Percentiles rank a stretch among this genome's conserved stretches.
Evolutionary conservation across 2,888 invertebrate genomes (phyloP).

Genomic region (Sarcophaga caerulescens): DNA sequence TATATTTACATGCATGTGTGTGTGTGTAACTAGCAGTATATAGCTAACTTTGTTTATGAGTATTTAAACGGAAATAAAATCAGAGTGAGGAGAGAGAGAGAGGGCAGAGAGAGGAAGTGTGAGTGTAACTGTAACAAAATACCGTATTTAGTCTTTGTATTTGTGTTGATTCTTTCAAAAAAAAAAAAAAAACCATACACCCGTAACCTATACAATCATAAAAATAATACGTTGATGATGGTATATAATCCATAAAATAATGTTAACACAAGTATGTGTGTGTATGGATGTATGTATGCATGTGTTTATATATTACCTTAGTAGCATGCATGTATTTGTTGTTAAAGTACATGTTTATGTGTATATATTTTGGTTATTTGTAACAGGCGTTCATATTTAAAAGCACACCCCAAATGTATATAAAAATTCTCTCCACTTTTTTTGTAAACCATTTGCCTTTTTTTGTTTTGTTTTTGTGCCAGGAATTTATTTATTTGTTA

Average conservation of each 20-base stretch:
- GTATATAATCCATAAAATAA: background rate
- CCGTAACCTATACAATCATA: background rate
- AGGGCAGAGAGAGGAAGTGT: background rate
- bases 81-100: background rate
- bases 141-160: background rate
- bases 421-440: too few relatives aligned
- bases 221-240: background rate
- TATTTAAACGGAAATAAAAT: background rate
- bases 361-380: constrained; percentile 47
- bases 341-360: constrained; percentile 4
- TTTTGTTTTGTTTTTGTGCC: background rate
- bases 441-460: background rate
- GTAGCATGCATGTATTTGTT: background rate
- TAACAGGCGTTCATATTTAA: constrained; percentile 48
- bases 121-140: background rate
- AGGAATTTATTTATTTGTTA: background rate
- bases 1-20: background rate
- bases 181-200: too few relatives aligned
- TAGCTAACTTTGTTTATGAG: background rate
- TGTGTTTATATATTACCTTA: too few relatives aligned
- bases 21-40: background rate
- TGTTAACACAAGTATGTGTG: background rate
- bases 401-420: background rate
- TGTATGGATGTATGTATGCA: background rate
- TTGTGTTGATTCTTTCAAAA: background rate